phyloP scores from a whole-genome alignment of 2,797 vertebrate species.

The Phaenicophaeus curvirostris region DNA sequence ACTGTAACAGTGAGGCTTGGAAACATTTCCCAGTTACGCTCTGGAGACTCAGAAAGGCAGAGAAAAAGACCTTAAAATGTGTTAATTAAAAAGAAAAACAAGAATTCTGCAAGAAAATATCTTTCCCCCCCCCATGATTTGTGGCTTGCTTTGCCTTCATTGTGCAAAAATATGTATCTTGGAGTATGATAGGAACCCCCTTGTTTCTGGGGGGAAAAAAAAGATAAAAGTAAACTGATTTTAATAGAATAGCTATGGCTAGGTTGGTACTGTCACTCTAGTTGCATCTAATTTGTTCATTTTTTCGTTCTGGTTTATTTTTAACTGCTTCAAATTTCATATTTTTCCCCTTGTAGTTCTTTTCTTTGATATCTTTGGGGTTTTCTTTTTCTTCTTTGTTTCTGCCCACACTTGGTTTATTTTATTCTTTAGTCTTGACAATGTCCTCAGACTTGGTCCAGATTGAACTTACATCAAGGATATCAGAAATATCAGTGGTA shows the following conservation, averaged over 20 bases:
- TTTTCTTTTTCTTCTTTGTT: not conserved
- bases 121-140: not conserved
- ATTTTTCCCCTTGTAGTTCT: not conserved
- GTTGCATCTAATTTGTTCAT: not conserved
- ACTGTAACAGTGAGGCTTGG: not conserved
- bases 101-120: not conserved
- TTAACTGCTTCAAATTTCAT: not conserved
- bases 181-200: not conserved
- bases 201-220: not conserved
- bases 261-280: not conserved
- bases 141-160: not conserved
- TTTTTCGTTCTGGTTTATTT: not conserved
- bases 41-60: constrained; percentile 4
- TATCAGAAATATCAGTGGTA: not conserved
- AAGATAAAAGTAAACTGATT: not conserved
- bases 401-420: not conserved
- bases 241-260: not conserved
- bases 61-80: not conserved
- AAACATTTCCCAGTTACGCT: not conserved
- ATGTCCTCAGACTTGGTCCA: not conserved
- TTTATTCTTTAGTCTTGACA: not conserved
- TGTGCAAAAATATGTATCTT: not conserved
- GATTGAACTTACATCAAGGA: constrained; percentile 22
- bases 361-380: not conserved
- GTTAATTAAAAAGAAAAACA: constrained; percentile 34